phyloP scores from a whole-genome alignment of 2,888 invertebrate species.

The Hermaeophaga mercurialis region DNA sequence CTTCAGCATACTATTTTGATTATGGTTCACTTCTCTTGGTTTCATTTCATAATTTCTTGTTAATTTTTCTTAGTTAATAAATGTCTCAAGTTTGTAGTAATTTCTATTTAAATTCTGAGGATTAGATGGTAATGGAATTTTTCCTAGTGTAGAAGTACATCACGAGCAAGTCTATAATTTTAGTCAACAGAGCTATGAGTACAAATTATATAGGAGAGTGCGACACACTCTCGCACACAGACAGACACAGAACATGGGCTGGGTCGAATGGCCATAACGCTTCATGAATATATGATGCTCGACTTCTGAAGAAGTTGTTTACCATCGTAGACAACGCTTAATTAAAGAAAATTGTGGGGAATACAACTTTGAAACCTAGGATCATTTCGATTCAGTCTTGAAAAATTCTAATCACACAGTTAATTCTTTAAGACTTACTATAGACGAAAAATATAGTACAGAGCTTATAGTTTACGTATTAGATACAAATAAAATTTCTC shows the following conservation, averaged over 20 bases:
- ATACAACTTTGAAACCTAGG: conserved; percentile 1
- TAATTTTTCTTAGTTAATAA: too few species aligned
- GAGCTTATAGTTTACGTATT: too few species aligned
- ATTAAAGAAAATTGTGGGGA: conserved; percentile 22
- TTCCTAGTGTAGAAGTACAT: conserved; percentile 3
- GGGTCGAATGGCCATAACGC: conserved; percentile 29
- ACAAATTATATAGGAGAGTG: conserved; percentile 39
- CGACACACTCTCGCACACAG: conserved; percentile 15
- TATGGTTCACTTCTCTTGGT: too few species aligned
- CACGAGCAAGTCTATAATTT: conserved; percentile 33
- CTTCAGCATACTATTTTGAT: too few species aligned
- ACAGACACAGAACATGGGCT: conserved; percentile 24
- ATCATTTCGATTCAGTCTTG: neutral
- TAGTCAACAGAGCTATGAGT: conserved; percentile 38
- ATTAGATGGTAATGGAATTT: too few species aligned
- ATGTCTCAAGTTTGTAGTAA: too few species aligned
- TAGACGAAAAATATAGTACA: neutral
- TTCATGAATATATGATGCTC: conserved; percentile 35
- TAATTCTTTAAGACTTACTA: neutral
- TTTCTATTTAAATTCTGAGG: too few species aligned
- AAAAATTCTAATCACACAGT: neutral
- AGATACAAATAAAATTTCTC: too few species aligned
- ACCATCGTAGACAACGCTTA: conserved; percentile 28
- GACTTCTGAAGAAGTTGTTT: conserved; percentile 37
- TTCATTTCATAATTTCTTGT: too few species aligned